Evolutionary conservation across 2,888 invertebrate genomes (phyloP).

Genomic region (Luperina nickerlii): DNA sequence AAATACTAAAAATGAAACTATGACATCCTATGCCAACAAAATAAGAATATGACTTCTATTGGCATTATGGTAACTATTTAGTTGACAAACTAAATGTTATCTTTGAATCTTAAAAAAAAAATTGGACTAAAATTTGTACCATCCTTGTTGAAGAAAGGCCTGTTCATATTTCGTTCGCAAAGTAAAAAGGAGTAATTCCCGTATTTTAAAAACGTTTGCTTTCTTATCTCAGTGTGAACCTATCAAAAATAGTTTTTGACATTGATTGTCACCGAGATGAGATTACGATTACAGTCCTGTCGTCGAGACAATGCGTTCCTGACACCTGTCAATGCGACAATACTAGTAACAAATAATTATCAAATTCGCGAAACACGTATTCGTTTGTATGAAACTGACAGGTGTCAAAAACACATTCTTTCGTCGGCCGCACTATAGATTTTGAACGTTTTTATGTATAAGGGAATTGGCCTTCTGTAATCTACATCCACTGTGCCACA

Average conservation of each 20-base stretch:
- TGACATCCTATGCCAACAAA: not conserved
- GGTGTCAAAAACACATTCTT: not conserved
- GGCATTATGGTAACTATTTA: not conserved
- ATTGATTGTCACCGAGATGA: too few relatives aligned
- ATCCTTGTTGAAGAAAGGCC: not conserved
- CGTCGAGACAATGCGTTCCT: too few relatives aligned
- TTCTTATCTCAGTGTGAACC: not conserved
- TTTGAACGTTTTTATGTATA: not conserved
- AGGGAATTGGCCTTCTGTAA: not conserved
- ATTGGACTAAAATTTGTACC: not conserved
- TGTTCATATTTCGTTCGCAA: constrained; percentile 1
- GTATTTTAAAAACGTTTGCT: not conserved
- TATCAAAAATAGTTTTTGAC: not conserved
- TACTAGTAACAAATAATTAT: too few relatives aligned
- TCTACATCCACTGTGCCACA: not conserved
- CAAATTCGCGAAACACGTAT: too few relatives aligned
- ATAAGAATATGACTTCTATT: not conserved
- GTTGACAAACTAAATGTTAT: not conserved
- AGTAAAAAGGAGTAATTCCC: not conserved
- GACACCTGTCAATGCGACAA: too few relatives aligned
- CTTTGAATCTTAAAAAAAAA: not conserved
- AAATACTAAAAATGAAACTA: not conserved
- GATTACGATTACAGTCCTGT: too few relatives aligned
- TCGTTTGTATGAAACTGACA: not conserved
- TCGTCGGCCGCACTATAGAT: not conserved